These are phyloP conservation scores for Cathartes aura DNA, from an alignment of 2,113 vertebrate species.

Conservation along the genomic window DNA sequence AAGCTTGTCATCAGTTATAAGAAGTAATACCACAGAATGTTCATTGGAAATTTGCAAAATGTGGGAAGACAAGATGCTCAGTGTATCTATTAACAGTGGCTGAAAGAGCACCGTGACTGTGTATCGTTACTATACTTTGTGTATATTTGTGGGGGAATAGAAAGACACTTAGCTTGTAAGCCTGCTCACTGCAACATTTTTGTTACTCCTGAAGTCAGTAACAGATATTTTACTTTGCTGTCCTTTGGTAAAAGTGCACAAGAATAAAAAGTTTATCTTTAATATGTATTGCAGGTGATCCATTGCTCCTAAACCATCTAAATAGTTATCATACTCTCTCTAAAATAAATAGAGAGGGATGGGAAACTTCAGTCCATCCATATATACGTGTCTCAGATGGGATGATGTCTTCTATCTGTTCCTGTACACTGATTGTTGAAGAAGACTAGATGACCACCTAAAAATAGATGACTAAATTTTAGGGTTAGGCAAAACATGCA, in stretches of 20 bases:
- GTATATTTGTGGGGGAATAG: neutral
- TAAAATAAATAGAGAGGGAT: neutral
- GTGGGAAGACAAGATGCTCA: neutral
- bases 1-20: neutral
- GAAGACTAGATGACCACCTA: neutral
- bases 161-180: neutral
- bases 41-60: neutral
- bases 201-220: neutral
- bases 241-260: neutral
- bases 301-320: neutral
- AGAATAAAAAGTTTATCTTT: neutral
- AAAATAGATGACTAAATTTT: neutral
- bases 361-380: neutral
- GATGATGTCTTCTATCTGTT: neutral
- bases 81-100: neutral
- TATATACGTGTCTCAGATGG: neutral
- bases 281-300: neutral
- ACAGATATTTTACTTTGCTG: neutral
- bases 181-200: neutral
- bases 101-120: neutral
- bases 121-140: neutral
- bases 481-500: neutral
- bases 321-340: neutral
- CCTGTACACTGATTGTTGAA: neutral
- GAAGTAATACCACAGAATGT: neutral